Conservation (phyloP, 2,113 vertebrate genomes). For the Pterophyllum scalare region DNA sequence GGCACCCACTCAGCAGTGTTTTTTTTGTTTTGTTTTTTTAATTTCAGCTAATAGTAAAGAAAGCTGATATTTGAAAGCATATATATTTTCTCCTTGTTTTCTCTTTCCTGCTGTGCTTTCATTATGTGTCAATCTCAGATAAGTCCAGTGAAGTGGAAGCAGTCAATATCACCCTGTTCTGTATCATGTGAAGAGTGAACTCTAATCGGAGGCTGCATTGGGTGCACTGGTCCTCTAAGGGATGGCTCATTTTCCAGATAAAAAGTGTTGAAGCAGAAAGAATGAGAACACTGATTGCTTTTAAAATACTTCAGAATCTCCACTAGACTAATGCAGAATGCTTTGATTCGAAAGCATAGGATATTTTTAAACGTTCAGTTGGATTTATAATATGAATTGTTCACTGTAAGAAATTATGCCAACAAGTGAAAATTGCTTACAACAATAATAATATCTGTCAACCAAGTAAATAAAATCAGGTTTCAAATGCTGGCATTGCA, state of each 20-base stretch:
- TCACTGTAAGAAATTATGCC: not conserved
- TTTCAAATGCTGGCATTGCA: not conserved
- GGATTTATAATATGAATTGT: not conserved
- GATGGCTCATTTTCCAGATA: slow-evolving; percentile 69
- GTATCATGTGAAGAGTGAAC: slow-evolving; percentile 69
- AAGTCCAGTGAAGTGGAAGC: slow-evolving; percentile 77
- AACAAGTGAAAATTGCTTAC: not conserved
- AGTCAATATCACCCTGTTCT: slow-evolving; percentile 75
- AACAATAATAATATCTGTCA: not conserved
- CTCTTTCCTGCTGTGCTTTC: slow-evolving; percentile 55
- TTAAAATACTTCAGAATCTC: slow-evolving; percentile 40
- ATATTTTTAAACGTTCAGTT: not conserved
- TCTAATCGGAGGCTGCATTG: slow-evolving; percentile 65
- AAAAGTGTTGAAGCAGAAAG: slow-evolving; percentile 72
- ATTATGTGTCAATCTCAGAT: slow-evolving; percentile 77
- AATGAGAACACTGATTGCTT: slow-evolving; percentile 67
- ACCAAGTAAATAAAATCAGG: not conserved
- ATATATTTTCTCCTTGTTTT: slow-evolving; percentile 41
- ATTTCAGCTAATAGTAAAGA: slow-evolving; percentile 19
- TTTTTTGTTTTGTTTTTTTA: not conserved
- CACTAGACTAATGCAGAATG: not conserved
- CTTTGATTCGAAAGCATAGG: not conserved
- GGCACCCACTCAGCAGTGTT: too few species aligned
- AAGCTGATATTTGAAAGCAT: slow-evolving; percentile 26
- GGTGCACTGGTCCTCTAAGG: slow-evolving; percentile 67